phyloP scores from a whole-genome alignment of 2,113 vertebrate species.

The Ameiurus melas region DNA sequence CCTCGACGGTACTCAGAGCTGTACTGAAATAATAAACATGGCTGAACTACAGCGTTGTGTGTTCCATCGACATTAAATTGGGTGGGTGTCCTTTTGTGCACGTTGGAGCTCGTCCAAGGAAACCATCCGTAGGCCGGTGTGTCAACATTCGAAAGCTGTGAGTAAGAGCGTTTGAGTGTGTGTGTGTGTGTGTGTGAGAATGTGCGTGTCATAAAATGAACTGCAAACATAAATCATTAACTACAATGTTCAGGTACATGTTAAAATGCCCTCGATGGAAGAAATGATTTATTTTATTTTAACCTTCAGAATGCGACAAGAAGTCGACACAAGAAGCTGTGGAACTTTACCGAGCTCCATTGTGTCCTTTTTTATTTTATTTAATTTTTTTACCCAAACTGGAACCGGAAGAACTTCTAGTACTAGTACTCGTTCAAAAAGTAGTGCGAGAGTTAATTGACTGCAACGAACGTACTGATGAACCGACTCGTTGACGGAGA shows the following conservation, averaged over 20 bases:
- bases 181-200: background rate
- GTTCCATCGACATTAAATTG: background rate
- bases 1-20: background rate
- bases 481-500: too few relatives aligned
- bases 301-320: background rate
- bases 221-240: background rate
- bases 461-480: too few relatives aligned
- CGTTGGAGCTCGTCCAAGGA: slow-evolving; percentile 14
- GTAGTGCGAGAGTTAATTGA: too few relatives aligned
- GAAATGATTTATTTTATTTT: background rate
- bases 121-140: background rate
- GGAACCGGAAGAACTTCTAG: background rate
- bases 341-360: too few relatives aligned
- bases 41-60: background rate
- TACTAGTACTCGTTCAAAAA: background rate
- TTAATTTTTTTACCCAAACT: background rate
- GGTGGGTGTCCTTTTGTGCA: slow-evolving; percentile 20
- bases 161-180: background rate
- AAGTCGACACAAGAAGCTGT: background rate
- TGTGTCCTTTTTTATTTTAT: background rate
- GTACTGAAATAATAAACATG: background rate
- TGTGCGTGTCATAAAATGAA: background rate
- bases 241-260: background rate
- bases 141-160: background rate
- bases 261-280: background rate